Evolutionary conservation across 2,113 vertebrate genomes (phyloP).

Genomic region (Fukomys damarensis): DNA sequence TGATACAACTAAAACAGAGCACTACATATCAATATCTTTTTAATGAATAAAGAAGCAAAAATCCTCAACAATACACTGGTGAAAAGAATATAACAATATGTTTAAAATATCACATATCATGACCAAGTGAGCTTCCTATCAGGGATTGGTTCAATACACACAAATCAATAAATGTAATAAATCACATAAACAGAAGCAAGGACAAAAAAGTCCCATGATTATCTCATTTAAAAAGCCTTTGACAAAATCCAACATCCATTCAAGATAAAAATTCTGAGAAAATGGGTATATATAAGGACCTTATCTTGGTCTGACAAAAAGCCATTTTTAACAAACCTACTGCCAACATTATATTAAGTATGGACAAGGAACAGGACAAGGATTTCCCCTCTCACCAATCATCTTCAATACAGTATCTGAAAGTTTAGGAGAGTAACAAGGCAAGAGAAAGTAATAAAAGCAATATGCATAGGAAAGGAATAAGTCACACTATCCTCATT

Average conservation of each 20-base stretch:
- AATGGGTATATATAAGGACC: no score
- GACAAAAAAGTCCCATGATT: neutral
- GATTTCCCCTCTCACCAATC: no score
- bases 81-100: neutral
- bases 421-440: neutral
- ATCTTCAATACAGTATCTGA: no score
- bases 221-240: neutral
- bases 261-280: no score
- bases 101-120: neutral
- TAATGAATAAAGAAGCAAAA: neutral
- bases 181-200: neutral
- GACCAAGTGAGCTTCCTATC: neutral
- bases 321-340: no score
- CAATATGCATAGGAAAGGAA: neutral
- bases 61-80: neutral
- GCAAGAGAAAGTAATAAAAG: neutral
- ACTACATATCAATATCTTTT: neutral
- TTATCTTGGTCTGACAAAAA: no score
- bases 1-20: neutral
- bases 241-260: neutral
- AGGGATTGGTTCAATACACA: neutral
- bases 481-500: neutral
- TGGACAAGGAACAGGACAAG: no score
- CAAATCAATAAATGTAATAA: neutral
- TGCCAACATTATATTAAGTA: no score